These are phyloP conservation scores for Synanthedon tipuliformis DNA, from an alignment of 2,888 invertebrate genomes.

Conservation along the genomic window DNA sequence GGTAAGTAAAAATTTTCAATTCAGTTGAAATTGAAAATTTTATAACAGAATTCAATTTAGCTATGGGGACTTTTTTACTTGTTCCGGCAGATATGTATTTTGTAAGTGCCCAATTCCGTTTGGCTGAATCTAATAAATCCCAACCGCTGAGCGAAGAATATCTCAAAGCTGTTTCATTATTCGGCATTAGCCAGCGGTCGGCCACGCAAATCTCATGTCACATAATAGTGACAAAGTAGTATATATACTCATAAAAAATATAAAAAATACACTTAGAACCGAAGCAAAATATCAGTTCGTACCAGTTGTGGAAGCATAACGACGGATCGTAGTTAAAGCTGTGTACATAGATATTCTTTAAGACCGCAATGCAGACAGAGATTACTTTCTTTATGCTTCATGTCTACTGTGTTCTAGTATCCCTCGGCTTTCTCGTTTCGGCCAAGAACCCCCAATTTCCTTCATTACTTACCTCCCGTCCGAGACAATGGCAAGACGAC, in stretches of 20 bases:
- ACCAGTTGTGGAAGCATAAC: too few relatives aligned
- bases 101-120: conserved; percentile 47
- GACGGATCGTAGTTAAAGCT: too few relatives aligned
- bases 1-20: neutral
- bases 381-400: neutral
- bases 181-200: conserved; percentile 58
- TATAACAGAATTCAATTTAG: neutral
- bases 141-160: conserved; percentile 46
- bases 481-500: conserved; percentile 69
- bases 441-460: conserved; percentile 64
- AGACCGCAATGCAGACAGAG: neutral
- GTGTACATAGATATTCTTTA: too few relatives aligned
- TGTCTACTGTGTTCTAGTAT: neutral
- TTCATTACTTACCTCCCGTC: conserved; percentile 68
- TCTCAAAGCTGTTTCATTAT: conserved; percentile 65
- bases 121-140: conserved; percentile 59
- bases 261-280: too few relatives aligned
- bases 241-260: too few relatives aligned
- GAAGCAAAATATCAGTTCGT: too few relatives aligned
- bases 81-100: conserved; percentile 10
- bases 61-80: conserved; percentile 1
- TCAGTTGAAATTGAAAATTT: neutral
- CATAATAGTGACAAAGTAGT: too few relatives aligned
- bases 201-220: conserved; percentile 56
- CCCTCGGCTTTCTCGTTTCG: conserved; percentile 32